Percentiles rank a stretch among this genome's conserved stretches.
phyloP scores from a whole-genome alignment of 53 echinoderm and acorn worm species.

The Paracentrotus lividus region DNA sequence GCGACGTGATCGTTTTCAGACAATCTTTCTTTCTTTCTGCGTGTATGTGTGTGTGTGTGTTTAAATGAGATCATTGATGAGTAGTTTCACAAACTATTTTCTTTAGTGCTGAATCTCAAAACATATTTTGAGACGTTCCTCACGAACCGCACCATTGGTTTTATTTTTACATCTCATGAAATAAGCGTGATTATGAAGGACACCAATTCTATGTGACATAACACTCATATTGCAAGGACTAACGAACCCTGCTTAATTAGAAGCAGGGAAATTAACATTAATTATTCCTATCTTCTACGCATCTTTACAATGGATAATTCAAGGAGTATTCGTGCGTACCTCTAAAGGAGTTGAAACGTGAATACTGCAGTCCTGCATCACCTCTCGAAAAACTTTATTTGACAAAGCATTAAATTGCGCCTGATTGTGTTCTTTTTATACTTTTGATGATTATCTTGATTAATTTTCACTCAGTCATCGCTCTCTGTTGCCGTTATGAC shows the following conservation, averaged over 20 bases:
- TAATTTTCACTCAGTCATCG: neutral
- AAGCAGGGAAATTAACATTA: neutral
- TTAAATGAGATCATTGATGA: neutral
- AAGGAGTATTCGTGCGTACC: conserved; percentile 55
- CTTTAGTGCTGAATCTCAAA: neutral
- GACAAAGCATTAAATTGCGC: neutral
- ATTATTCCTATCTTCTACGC: neutral
- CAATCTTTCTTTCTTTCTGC: conserved; percentile 39
- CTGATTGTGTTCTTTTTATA: neutral
- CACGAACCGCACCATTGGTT: neutral
- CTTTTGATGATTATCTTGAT: conserved; percentile 13
- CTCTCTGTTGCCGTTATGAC: neutral
- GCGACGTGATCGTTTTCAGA: neutral
- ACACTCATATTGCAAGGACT: neutral
- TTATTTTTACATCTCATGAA: neutral
- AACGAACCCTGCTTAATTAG: conserved; percentile 7
- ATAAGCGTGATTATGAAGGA: neutral
- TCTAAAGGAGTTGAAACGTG: conserved; percentile 13
- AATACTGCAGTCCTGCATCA: neutral
- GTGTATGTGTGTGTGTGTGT: neutral
- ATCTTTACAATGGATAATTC: conserved; percentile 45
- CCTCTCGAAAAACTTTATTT: neutral
- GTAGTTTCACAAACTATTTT: conserved; percentile 12
- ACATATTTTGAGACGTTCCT: neutral
- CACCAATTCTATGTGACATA: neutral